Evolutionary conservation across 2,797 vertebrate species (phyloP), one percentile per base, ranked within the genome.

Genomic region (Myotis daubentonii): DNA sequence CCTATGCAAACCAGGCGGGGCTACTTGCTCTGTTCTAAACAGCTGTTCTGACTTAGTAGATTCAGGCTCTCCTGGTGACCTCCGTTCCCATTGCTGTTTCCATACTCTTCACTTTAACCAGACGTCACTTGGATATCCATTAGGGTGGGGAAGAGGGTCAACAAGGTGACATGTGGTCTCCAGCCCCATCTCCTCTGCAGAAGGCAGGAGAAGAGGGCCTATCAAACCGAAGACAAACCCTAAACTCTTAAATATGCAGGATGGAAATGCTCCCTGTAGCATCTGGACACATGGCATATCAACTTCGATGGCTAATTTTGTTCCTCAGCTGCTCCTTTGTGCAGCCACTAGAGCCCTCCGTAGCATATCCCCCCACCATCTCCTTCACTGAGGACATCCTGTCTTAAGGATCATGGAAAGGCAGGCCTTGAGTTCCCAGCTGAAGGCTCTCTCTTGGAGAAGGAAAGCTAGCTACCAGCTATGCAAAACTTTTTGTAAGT

Each of bases 111-210:
- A 0, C 25, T 30, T 30, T 28, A 71, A 33, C 33, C 22, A 68
- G 15, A 38, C 3, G 19, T 53, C 30, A 51, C 25, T 10, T 84
- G 47, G 41, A 20, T 30, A 22, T 38, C 22, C 13, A 2, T 8
- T n/a, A 84, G 44, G 33, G 1, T 2, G 19, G n/a, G 8, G 7
- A 19, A 28, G 75, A 79, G 15, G 12, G 57, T 51, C 44, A 23
- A 6, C 13, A 1, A 23, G 20, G 3, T 5, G 4, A 33, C 6
- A 15, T 0, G 1, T 19, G 12, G 22, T 44, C 17, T 36, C 51
- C 16, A 83, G 33, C 16, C n/a, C 49, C 36, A 49, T 25, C n/a
- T 2, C 65, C 49, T 83, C 86, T 23, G 9, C 53, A 33, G 38
- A 92, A 93, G 70, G 8, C 38, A 92, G 41, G 8, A 8, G 0